Evolutionary conservation across 2,888 invertebrate genomes (phyloP), one percentile per base, ranked within the genome.

Genomic region (Leptinotarsa juncta): DNA sequence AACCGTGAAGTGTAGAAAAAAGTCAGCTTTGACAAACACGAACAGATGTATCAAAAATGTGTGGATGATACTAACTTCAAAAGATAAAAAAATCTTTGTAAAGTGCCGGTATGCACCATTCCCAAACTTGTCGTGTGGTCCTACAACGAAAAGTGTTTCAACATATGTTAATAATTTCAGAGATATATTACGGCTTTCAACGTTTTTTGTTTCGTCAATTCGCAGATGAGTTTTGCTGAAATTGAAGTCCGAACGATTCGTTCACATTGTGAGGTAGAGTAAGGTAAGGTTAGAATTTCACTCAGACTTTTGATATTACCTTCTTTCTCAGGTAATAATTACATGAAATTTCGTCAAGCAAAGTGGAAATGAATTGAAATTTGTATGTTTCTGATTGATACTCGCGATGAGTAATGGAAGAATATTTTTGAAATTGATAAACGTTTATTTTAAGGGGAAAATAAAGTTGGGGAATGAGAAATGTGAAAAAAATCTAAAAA

Each of bases 101-200:
- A 14, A 14, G 7, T 62, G 62, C 42, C 62, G 62, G 42, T 62
- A 5, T 60, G 1, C 7, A 62, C 7, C 32, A 62, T 62, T 62
- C 62, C 42, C 62, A 62, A 42, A 26, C 32, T 62, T 57, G 57
- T 62, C 62, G 62, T 26, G 62, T 62, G 62, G 62, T 62, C 57
- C 42, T 57, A 20, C 2, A n/a, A 32, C 62, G 42, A 42, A n/a
- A 42, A 62, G 42, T 62, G 16, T 62, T 62, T 42, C 62, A 62
- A 62, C 62, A 62, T 62, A 12, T 62, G 62, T 62, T 62, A 42
- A 42, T 62, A 62, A 62, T 42, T 62, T 62, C 62, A 32, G 18
- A 62, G 62, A 62, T 62, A 62, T 62, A 62, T 42, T 62, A 42
- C 16, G n/a, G 32, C 62, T 32, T 42, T 62, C 42, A 42, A 42